Conservation (phyloP, 2,888 invertebrate genomes). For the Amblyjoppa proteus region DNA sequence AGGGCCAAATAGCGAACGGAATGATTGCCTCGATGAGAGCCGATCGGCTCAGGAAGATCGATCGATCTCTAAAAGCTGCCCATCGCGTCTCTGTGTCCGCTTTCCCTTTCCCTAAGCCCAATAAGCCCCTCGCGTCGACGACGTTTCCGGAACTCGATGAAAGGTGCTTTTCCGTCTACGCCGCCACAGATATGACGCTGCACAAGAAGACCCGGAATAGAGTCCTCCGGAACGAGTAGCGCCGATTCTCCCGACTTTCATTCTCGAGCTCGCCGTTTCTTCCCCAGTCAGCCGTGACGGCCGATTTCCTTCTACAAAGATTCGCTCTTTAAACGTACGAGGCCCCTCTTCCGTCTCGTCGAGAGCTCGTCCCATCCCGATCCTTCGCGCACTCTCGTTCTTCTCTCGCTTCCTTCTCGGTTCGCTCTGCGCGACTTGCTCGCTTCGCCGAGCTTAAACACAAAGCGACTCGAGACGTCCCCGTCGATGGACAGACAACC, state of each 20-base stretch:
- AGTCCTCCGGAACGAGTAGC: conserved; percentile 70
- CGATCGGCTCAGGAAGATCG: conserved; percentile 11
- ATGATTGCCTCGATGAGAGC: neutral
- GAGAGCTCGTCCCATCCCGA: conserved; percentile 41
- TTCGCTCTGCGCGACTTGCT: conserved; percentile 53
- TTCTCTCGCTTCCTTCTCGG: conserved; percentile 11
- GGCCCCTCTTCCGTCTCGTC: conserved; percentile 58
- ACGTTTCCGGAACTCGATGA: conserved; percentile 58
- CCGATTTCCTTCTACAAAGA: conserved; percentile 82
- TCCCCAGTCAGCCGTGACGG: conserved; percentile 77
- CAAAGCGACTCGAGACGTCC: conserved; percentile 31
- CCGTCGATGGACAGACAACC: conserved; percentile 4
- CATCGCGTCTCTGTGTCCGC: neutral
- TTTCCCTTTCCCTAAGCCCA: conserved; percentile 47
- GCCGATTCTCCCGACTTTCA: neutral
- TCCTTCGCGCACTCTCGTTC: conserved; percentile 25
- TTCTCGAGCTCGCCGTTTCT: conserved; percentile 72
- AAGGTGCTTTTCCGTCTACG: conserved; percentile 60
- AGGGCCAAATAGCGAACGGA: neutral
- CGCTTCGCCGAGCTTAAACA: conserved; percentile 62
- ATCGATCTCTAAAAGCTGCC: neutral
- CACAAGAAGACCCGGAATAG: conserved; percentile 75
- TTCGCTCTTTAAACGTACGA: conserved; percentile 78
- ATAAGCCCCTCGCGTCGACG: conserved; percentile 21
- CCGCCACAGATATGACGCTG: conserved; percentile 52